Evolutionary conservation across 2,113 vertebrate species (phyloP).

Genomic region (Euleptes europaea): DNA sequence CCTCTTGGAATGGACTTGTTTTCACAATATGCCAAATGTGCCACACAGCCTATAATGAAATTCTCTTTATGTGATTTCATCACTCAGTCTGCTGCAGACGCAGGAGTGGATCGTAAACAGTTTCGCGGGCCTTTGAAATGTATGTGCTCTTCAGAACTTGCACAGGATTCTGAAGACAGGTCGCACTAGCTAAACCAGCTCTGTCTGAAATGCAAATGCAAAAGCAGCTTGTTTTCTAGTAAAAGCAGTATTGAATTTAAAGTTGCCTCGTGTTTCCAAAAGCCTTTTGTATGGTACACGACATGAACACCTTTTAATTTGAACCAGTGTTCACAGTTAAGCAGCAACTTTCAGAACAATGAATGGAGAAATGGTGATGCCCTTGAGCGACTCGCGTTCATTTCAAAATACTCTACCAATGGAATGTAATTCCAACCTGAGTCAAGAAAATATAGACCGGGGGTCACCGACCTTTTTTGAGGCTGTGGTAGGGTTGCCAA

Average conservation of each 20-base stretch:
- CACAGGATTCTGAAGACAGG: too few species aligned
- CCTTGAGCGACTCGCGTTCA: background rate
- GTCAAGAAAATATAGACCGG: too few species aligned
- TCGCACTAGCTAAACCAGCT: accelerated
- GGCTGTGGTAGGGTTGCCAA: too few species aligned
- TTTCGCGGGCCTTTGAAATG: accelerated
- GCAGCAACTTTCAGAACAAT: too few species aligned
- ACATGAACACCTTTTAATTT: background rate
- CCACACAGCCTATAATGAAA: background rate
- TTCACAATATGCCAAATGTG: background rate
- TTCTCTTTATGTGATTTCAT: background rate
- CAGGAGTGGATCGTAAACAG: too few species aligned
- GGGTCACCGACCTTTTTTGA: too few species aligned
- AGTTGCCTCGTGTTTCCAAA: background rate
- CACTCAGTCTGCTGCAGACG: background rate
- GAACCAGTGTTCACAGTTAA: background rate
- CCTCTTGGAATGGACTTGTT: background rate
- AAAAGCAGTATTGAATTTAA: background rate
- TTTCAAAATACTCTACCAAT: background rate
- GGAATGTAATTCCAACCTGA: too few species aligned
- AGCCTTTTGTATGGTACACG: background rate
- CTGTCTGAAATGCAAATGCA: accelerated
- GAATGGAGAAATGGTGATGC: background rate
- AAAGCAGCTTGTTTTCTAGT: background rate
- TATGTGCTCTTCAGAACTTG: background rate